Evolutionary conservation across 2,888 invertebrate genomes (phyloP).

Genomic region (Terebella lapidaria): DNA sequence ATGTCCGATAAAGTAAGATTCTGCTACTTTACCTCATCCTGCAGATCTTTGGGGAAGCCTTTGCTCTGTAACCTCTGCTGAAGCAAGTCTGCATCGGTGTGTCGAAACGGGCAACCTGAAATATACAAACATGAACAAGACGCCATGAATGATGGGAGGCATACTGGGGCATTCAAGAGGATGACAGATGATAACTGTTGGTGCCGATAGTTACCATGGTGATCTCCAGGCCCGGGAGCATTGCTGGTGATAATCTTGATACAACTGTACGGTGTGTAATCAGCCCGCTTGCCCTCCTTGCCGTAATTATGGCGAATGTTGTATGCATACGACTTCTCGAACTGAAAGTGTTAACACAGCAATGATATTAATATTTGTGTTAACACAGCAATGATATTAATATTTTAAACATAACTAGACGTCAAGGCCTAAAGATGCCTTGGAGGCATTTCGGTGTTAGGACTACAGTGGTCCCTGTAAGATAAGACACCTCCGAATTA

Average conservation of each 20-base stretch:
- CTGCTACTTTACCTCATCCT: slow-evolving; percentile 45
- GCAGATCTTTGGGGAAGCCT: slow-evolving; percentile 32
- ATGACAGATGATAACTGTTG: too few species aligned
- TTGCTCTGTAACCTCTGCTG: slow-evolving; percentile 66
- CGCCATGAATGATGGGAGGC: too few species aligned
- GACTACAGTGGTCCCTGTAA: too few species aligned
- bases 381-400: too few species aligned
- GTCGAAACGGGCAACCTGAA: slow-evolving; percentile 80
- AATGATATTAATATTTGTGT: too few species aligned
- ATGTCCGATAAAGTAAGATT: too few species aligned
- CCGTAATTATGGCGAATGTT: slow-evolving; percentile 90
- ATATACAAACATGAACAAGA: slow-evolving; percentile 4
- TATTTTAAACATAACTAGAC: too few species aligned
- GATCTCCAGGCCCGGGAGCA: slow-evolving; percentile 23
- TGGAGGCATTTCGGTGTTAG: too few species aligned
- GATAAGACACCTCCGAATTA: too few species aligned
- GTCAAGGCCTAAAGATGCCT: too few species aligned
- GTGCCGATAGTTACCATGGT: slow-evolving; percentile 11
- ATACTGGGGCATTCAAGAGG: too few species aligned
- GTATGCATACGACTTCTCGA: slow-evolving; percentile 89
- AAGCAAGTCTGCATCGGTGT: slow-evolving; percentile 69
- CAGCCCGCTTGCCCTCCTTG: slow-evolving; percentile 83
- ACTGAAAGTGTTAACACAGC: too few species aligned
- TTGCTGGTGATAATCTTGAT: slow-evolving; percentile 74
- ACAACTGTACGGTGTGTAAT: slow-evolving; percentile 83